These are phyloP conservation scores for Heliconius ismenius DNA, from an alignment of 2,888 invertebrate species.

Conservation along the genomic window DNA sequence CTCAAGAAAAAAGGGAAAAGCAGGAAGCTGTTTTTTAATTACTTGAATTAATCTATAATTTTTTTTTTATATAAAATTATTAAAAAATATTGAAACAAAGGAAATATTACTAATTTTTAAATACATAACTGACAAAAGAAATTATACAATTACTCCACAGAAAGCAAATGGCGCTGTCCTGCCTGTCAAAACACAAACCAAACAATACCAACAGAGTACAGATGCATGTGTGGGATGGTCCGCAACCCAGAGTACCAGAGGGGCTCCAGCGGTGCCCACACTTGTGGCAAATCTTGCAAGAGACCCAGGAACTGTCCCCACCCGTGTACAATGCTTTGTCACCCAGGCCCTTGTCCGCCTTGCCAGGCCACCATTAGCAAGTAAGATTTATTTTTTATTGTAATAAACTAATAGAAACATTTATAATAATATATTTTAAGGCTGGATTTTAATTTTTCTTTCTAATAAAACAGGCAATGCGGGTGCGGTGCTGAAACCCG, in stretches of 20 bases:
- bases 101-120: too few relatives aligned
- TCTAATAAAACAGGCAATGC: slow-evolving; percentile 80
- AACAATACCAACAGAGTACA: slow-evolving; percentile 89
- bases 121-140: background rate
- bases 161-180: slow-evolving; percentile 96
- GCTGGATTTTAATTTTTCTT: background rate
- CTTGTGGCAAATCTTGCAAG: slow-evolving; percentile 94
- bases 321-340: slow-evolving; percentile 91
- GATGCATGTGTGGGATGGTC: slow-evolving; percentile 94
- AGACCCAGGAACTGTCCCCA: slow-evolving; percentile 82
- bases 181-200: slow-evolving; percentile 93
- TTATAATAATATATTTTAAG: too few relatives aligned
- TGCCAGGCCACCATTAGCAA: slow-evolving; percentile 89
- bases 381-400: slow-evolving; percentile 51
- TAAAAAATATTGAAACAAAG: too few relatives aligned
- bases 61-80: too few relatives aligned
- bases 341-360: slow-evolving; percentile 97
- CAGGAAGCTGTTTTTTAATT: too few relatives aligned
- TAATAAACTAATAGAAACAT: too few relatives aligned
- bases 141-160: slow-evolving; percentile 56
- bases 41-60: too few relatives aligned
- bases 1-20: too few relatives aligned
- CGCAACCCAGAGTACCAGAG: slow-evolving; percentile 89
- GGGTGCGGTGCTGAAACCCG: slow-evolving; percentile 88
- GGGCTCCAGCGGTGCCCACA: slow-evolving; percentile 88